Base-by-base conservation (phyloP, 2,113 vertebrate species). In the Phalacrocorax pelagicus region DNA sequence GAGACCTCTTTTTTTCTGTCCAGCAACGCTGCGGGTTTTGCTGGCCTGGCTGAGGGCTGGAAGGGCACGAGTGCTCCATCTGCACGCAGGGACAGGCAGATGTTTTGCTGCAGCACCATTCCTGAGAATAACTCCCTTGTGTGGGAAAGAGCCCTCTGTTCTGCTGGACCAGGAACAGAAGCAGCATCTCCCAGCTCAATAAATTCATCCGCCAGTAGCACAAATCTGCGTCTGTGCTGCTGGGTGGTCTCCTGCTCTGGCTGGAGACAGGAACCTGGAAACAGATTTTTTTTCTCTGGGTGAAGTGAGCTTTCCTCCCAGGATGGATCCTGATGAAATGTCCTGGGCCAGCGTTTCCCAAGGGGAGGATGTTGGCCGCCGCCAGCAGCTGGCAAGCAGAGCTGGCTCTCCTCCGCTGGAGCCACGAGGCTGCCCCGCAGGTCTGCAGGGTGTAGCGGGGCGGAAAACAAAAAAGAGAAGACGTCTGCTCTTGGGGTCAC, bases 241-340 rank as follows among this genome's bases (percentile, higher is more conserved):
- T 89, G 96, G 88, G 94, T 97, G 96, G 96, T 95, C 96, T 58
- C 72, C 72, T 84, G 52, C 73, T 80, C 77, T 0, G 40, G 67
- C 73, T 92, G 88, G 88, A 79, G 61, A 55, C 18, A 2, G 86
- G 69, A 91, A 63, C 94, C 65, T 92, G 91, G 88, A 77, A 94
- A 49, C 54, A 78, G 62, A 51, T 49, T 72, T 55, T 61, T 70
- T 88, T 44, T 44, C 91, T 85, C 52, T 65, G 70, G 44, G 14
- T 81, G 86, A 71, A 52, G 62, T 34, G 82, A 93, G 52, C 52
- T 94, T 81, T 84, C 52, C 47, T 93, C 40, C 21, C 18, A 22
- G 89, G 59, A 74, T 20, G 54, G 44, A n/a, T 85, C 58, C 55
- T 0, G 2, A 13, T 38, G 44, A 55, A 75, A 27, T 38, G 29